Evolutionary conservation across 23 tunicate species (phyloP).

Genomic region (Pegea sp.): DNA sequence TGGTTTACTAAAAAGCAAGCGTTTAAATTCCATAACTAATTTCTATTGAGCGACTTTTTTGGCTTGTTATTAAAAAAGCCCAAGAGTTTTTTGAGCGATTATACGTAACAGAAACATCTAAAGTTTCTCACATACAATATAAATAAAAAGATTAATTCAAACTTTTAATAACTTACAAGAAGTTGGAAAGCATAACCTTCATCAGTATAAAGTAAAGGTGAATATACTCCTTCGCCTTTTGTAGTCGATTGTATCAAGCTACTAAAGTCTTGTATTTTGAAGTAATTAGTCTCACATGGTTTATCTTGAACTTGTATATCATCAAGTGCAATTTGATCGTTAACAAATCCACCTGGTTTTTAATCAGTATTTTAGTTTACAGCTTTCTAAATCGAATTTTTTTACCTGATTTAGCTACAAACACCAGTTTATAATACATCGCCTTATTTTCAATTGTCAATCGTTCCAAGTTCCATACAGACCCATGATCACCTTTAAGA

Average conservation of each 20-base stretch:
- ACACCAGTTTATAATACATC: constrained; percentile 22
- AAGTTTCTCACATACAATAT: neutral
- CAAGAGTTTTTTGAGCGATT: neutral
- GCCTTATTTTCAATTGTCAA: constrained; percentile 21
- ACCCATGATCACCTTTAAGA: constrained; percentile 27
- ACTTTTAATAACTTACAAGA: constrained; percentile 13
- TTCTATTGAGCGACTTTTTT: too few relatives aligned
- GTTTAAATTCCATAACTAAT: too few relatives aligned
- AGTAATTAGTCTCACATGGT: constrained; percentile 55
- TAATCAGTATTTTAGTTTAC: neutral
- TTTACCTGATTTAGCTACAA: constrained; percentile 31
- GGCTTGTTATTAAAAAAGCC: neutral
- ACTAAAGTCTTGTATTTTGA: constrained; percentile 22
- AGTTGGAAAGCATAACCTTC: constrained; percentile 65
- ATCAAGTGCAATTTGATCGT: constrained; percentile 71
- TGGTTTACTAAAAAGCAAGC: too few relatives aligned
- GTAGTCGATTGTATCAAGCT: constrained; percentile 10
- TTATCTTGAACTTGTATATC: constrained; percentile 68
- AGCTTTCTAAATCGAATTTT: neutral
- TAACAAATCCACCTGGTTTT: constrained; percentile 2
- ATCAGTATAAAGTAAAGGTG: constrained; percentile 45
- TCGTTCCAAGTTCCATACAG: constrained; percentile 33
- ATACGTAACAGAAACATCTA: too few relatives aligned
- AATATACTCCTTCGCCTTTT: constrained; percentile 18
- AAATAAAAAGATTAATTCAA: neutral